Base-by-base conservation (phyloP, 2,113 vertebrate species). In the Eleginops maclovinus region DNA sequence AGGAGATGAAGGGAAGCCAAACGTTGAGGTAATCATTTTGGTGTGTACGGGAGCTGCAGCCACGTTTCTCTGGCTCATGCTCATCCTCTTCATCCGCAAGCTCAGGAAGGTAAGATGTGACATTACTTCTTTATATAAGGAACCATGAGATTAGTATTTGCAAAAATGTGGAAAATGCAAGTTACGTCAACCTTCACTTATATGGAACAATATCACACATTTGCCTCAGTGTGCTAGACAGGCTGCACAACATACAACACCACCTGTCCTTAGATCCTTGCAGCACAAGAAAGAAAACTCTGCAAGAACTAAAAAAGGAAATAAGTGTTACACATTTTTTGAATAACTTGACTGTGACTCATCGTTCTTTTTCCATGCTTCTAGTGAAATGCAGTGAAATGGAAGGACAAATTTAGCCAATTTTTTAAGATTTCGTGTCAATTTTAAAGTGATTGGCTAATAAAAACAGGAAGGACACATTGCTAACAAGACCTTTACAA, bases 41-140 rank as follows among this genome's bases (percentile, higher is more conserved):
- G 97, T 97, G 76, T 97, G 95, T 77, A 98, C 97, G 0, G 97
- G 96, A 31, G 94, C 96, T 17, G 97, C 95, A 1, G 97, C 97
- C 22, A 98, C 96, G 0, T 96, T 98, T 89, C 97, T 98, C 85
- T 98, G 97, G 97, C 94, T 98, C 22, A 96, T 98, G 75, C 95
- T 98, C 14, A 97, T 97, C 54, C 93, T 98, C 9, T 97, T 98
- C 86, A 97, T 98, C 46, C 95, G 97, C 59, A 98, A 97, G 69
- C 91, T 98, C 8, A 94, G 96, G 81, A 98, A 97, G 95, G 97
- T 97, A 89, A 93, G 91, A 36, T 1, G 0, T 15, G 36, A 7
- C 1, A 15, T 46, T 16, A 26, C 31, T 31, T 49, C 11, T 36
- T 75, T 46, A 46, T 62, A 22, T 49, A 9, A 43, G 2, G 72